These are phyloP conservation scores for Apamea epomidion DNA, from an alignment of 2,888 invertebrate genomes.

Conservation along the genomic window DNA sequence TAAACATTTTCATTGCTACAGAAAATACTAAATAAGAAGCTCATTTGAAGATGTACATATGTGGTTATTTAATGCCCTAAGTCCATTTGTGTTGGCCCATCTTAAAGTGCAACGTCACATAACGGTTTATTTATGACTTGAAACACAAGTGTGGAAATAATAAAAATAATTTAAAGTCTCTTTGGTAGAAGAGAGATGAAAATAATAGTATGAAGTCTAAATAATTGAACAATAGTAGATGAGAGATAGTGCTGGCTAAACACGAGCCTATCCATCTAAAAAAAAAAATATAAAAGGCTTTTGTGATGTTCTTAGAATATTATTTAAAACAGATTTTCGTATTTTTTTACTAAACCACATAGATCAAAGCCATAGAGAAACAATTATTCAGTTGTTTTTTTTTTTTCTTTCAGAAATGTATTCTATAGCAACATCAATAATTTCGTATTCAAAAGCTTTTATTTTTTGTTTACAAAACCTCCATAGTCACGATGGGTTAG, in stretches of 20 bases:
- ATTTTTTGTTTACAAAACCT: not conserved
- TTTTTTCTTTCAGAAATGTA: not conserved
- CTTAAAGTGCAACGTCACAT: conserved; percentile 49
- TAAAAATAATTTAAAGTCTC: conserved; percentile 24
- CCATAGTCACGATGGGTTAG: not conserved
- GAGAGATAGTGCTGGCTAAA: not conserved
- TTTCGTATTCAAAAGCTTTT: not conserved
- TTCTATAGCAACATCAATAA: not conserved
- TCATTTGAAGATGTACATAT: not conserved
- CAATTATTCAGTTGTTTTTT: not conserved
- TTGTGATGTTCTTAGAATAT: not conserved
- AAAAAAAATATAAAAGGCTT: not conserved
- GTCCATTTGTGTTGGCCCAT: conserved; percentile 17
- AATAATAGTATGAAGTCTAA: not conserved
- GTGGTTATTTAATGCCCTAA: conserved; percentile 6
- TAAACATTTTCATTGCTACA: not conserved
- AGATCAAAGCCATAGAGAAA: not conserved
- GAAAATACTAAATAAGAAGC: not conserved
- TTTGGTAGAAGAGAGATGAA: not conserved
- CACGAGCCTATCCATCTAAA: not conserved
- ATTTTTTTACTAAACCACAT: not conserved
- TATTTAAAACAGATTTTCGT: not conserved
- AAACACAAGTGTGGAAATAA: conserved; percentile 18
- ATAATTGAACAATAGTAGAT: not conserved
- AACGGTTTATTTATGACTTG: conserved; percentile 32